Evolutionary conservation across 2,888 invertebrate genomes (phyloP).

Genomic region (Caenorhabditis japonica): DNA sequence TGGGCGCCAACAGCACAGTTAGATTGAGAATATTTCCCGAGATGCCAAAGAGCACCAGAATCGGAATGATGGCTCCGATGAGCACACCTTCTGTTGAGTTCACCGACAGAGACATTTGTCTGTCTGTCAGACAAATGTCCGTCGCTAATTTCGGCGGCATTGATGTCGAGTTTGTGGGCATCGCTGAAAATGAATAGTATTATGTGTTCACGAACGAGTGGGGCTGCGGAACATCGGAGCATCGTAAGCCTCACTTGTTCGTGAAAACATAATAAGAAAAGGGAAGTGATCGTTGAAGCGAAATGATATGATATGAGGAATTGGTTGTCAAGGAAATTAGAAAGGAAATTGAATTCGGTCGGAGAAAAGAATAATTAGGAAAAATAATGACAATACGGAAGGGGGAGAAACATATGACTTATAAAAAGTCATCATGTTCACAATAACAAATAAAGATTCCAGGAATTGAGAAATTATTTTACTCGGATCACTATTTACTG

Average conservation of each 20-base stretch:
- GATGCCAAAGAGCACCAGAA: conserved; percentile 71
- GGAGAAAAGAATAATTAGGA: neutral
- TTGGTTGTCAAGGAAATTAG: conserved; percentile 2
- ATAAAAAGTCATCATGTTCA: no score
- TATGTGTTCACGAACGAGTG: no score
- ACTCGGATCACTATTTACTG: no score
- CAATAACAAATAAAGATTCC: no score
- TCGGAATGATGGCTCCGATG: conserved; percentile 66
- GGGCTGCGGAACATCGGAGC: no score
- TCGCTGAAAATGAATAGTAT: conserved; percentile 24
- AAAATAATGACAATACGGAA: no score
- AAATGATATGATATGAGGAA: neutral
- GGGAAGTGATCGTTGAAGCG: conserved; percentile 1
- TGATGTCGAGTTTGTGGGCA: conserved; percentile 38
- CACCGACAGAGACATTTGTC: conserved; percentile 64
- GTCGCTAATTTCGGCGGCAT: conserved; percentile 40
- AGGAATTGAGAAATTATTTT: no score
- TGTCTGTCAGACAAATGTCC: conserved; percentile 64
- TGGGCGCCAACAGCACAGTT: conserved; percentile 68
- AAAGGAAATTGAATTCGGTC: neutral
- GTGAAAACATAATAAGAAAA: neutral
- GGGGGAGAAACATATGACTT: no score
- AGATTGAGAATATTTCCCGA: conserved; percentile 72
- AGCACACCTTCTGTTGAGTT: conserved; percentile 62
- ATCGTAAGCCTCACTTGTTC: no score